Percentiles rank a stretch among this genome's conserved stretches.
Conservation (phyloP, 2,888 invertebrate genomes). For the Venustoraphidia nigricollis region DNA sequence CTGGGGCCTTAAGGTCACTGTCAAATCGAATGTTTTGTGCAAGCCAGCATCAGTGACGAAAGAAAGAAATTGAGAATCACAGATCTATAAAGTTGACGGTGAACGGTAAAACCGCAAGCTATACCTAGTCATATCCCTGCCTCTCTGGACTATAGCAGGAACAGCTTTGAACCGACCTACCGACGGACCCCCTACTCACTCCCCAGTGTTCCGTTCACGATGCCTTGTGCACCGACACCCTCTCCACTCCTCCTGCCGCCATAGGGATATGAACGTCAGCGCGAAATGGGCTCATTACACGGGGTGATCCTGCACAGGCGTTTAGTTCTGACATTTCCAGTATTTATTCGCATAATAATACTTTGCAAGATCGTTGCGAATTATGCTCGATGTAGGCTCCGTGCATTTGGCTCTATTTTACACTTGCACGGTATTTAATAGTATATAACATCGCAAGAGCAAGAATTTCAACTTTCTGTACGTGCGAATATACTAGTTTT, state of each 20-base stretch:
- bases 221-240: conserved; percentile 12
- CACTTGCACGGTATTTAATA: no score
- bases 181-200: not conserved
- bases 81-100: no score
- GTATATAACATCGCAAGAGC: no score
- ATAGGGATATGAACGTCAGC: conserved; percentile 17
- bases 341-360: conserved; percentile 54
- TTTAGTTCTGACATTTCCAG: conserved; percentile 47
- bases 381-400: not conserved
- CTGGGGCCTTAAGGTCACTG: no score
- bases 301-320: conserved; percentile 27
- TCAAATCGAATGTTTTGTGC: no score
- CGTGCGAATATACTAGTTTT: no score
- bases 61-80: no score
- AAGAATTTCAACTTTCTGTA: no score
- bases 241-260: conserved; percentile 2
- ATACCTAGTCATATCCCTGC: no score
- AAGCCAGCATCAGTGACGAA: no score
- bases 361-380: conserved; percentile 18
- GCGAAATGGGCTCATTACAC: conserved; percentile 23
- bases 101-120: no score
- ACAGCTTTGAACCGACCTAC: not conserved
- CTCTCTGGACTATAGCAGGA: not conserved
- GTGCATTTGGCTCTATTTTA: no score
- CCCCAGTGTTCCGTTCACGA: conserved; percentile 3